phyloP scores from a whole-genome alignment of 2,888 invertebrate species.

The Glyphotaelius pellucidus region DNA sequence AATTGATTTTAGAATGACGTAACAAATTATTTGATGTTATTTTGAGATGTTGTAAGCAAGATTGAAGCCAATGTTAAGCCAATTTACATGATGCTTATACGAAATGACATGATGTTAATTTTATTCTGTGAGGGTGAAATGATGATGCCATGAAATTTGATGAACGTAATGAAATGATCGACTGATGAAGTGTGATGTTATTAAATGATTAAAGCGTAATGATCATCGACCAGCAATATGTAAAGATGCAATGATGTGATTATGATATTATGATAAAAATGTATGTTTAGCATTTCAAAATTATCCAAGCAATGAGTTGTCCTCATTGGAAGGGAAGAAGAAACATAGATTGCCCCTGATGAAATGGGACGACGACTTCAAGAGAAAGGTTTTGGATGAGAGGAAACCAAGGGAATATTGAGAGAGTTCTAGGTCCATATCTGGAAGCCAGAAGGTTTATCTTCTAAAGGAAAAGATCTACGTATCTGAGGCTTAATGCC shows the following conservation, averaged over 20 bases:
- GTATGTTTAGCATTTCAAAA: too few species aligned
- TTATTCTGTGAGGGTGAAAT: background rate
- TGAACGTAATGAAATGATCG: background rate
- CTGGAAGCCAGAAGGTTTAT: too few species aligned
- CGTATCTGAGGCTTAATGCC: too few species aligned
- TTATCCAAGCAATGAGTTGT: too few species aligned
- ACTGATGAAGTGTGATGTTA: background rate
- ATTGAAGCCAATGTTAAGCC: background rate
- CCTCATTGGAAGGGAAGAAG: too few species aligned
- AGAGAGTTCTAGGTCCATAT: too few species aligned
- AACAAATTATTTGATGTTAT: background rate
- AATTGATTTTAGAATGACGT: background rate
- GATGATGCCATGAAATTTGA: conserved; percentile 15
- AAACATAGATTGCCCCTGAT: background rate
- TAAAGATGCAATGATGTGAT: background rate
- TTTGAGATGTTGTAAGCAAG: background rate
- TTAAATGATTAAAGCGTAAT: background rate
- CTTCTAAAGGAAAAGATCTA: too few species aligned
- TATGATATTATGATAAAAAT: background rate
- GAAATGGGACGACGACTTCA: background rate
- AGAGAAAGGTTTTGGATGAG: too few species aligned
- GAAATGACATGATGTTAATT: conserved; percentile 14
- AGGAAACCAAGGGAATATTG: too few species aligned
- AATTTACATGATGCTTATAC: background rate
- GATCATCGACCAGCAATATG: background rate